Base-by-base conservation (phyloP, 2,888 invertebrate genomes). In the Elmis aenea region DNA sequence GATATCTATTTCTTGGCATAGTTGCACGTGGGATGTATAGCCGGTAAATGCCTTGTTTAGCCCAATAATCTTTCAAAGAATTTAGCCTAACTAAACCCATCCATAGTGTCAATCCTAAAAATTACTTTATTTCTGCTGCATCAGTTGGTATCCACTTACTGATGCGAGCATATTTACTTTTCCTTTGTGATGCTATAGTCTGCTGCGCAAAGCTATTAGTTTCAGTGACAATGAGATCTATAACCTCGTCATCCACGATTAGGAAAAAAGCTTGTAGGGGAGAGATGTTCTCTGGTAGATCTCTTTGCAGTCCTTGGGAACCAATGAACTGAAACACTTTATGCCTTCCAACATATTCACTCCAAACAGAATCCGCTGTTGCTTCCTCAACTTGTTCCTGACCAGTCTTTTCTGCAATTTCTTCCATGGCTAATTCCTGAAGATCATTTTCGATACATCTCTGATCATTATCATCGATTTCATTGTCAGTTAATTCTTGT, bases 1-100 rank as follows among this genome's bases (percentile, higher is more conserved):
- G 24, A 33, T 15, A 38, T 21, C 42, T 15, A 22, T 42, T 43
- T 21, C 36, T 15, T 2, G 36, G 33, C 36, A 43, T 43, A 24
- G 13, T 32, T 9, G 27, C 10, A 18, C 28, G 34, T 24, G 39
- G 30, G 12, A 34, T 30, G 15, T 30, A 26, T 25, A 28, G 5
- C 2, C 16, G 18, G 23, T 35, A 39, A 13, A 39, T 39, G 11
- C 25, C 39, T 11, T 28, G n/a, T 13, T 5, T 28, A 24, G 18
- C 11, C 33, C 29, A 39, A 28, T 34, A 29, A 18, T n/a, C 15
- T 22, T 15, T 14, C 26, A 38, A 27, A 8, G n/a, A 5, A 6
- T 15, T 15, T 30, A 38, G 23, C 14, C 24, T 9, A 10, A 39
- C 34, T 20, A 42, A 30, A 9, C 38, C 38, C 33, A 38, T 38